Evolutionary conservation across 1,140 invertebrate genomes (phyloP).

Genomic region (Zophobas atratus): DNA sequence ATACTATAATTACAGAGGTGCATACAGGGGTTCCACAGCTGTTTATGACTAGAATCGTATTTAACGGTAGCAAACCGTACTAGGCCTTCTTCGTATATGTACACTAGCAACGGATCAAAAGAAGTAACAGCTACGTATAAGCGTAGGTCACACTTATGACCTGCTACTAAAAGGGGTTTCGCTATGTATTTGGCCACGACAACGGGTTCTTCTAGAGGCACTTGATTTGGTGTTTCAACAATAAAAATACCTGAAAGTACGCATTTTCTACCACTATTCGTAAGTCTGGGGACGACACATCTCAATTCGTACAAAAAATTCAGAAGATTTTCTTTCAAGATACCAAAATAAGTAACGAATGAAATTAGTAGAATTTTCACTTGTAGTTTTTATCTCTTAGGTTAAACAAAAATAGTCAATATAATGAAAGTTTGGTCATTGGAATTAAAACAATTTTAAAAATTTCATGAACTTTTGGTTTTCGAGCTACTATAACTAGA

Average conservation of each 20-base stretch:
- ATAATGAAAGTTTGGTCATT: too few species aligned
- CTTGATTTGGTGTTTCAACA: conserved; percentile 83
- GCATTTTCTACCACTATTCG: too few species aligned
- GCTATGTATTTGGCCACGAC: conserved; percentile 95
- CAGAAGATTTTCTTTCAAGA: too few species aligned
- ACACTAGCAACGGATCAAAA: conserved; percentile 87
- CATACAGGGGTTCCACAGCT: conserved; percentile 93
- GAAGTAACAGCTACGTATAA: conserved; percentile 90
- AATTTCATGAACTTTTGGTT: too few species aligned
- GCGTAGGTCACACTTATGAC: conserved; percentile 94
- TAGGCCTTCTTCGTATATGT: conserved; percentile 90
- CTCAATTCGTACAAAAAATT: too few species aligned
- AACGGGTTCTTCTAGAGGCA: conserved; percentile 90
- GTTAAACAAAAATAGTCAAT: too few species aligned
- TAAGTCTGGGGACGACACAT: too few species aligned
- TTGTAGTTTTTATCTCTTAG: too few species aligned
- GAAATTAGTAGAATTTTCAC: too few species aligned
- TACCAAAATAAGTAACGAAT: too few species aligned
- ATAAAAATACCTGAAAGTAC: conserved; percentile 65
- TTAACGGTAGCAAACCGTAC: conserved; percentile 91
- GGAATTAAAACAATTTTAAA: too few species aligned
- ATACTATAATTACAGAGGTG: conserved; percentile 96
- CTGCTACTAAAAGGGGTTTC: conserved; percentile 94
- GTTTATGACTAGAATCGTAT: conserved; percentile 84
- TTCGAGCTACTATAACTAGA: too few species aligned